Conservation (phyloP, 2,888 invertebrate species). For the Sepiola atlantica region DNA sequence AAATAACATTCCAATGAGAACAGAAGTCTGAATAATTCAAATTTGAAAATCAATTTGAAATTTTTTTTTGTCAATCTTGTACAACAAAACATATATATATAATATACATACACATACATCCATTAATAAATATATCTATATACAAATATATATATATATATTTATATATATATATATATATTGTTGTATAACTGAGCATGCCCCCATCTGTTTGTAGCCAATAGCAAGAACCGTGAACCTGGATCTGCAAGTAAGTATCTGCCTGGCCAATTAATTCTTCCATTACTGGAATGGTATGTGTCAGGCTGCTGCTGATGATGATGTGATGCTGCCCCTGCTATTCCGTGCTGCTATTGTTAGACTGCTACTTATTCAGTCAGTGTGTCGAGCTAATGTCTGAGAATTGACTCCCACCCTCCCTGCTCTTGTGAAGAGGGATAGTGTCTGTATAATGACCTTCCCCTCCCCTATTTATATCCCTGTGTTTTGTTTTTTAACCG, state of each 20-base stretch:
- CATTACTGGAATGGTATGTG: background rate
- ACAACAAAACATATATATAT: background rate
- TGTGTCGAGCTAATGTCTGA: slow-evolving; percentile 21
- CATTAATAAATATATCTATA: background rate
- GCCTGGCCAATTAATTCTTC: slow-evolving; percentile 22
- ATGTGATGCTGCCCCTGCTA: background rate
- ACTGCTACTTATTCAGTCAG: slow-evolving; percentile 32
- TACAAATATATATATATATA: background rate
- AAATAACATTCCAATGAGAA: too few relatives aligned
- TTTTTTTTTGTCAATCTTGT: too few relatives aligned
- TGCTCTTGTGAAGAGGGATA: slow-evolving; percentile 8
- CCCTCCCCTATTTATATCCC: too few relatives aligned
- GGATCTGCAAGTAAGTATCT: slow-evolving; percentile 46
- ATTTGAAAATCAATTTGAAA: too few relatives aligned
- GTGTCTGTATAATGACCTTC: background rate
- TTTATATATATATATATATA: background rate
- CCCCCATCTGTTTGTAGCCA: slow-evolving; percentile 47
- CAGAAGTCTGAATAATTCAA: too few relatives aligned
- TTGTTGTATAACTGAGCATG: slow-evolving; percentile 13
- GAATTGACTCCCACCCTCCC: background rate
- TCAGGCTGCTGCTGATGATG: background rate
- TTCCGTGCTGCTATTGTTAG: slow-evolving; percentile 19
- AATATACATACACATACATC: background rate
- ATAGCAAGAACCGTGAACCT: slow-evolving; percentile 47
- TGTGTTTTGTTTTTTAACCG: background rate